Base-by-base conservation (phyloP, 2,113 vertebrate species). In the Ancistrus triradiatus region DNA sequence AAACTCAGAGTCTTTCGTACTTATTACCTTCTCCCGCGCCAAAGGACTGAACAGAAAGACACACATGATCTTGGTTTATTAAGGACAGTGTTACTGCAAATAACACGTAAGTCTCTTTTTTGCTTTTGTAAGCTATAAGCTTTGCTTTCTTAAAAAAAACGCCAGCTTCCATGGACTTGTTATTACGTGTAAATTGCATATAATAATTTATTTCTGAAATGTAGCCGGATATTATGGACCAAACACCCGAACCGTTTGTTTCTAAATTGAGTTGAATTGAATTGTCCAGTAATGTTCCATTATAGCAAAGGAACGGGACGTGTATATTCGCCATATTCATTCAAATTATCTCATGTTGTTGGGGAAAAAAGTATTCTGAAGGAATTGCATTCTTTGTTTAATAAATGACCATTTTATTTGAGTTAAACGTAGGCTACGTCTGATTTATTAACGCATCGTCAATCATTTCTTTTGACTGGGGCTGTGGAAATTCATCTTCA, bases 171-270 rank as follows among this genome's bases (percentile, higher is more conserved):
- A 88, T 89, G 91, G 90, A 93, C 91, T 91, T 92, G 87, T 90
- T 84, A 89, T 85, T 82, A 90, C 88, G 83, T 97, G 94, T 97
- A 98, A 93, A 95, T 93, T 93, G 91, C 91, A 89, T 88, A 95
- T 96, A 98, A 91, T 98, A 98, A 98, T 98, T 98, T 98, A 98
- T 98, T 95, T 88, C 86, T 91, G 85, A 93, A 90, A 87, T 94
- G 90, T 95, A 93, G 90, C 90, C 87, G 87, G 89, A 91, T 91
- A 85, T 90, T 89, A 86, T 81, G 94, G 95, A 97, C 96, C 95
- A 98, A 98, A 95, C 87, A 86, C 90, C 88, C 87, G 84, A 66
- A 85, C 91, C 92, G 89, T 33, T 47, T 95, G 90, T 95, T 94
- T 89, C 81, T 87, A 87, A 91, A 87, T 91, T 86, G 83, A 93